Conservation (phyloP, 1,140 invertebrate species). For the Euborellia annulipes region DNA sequence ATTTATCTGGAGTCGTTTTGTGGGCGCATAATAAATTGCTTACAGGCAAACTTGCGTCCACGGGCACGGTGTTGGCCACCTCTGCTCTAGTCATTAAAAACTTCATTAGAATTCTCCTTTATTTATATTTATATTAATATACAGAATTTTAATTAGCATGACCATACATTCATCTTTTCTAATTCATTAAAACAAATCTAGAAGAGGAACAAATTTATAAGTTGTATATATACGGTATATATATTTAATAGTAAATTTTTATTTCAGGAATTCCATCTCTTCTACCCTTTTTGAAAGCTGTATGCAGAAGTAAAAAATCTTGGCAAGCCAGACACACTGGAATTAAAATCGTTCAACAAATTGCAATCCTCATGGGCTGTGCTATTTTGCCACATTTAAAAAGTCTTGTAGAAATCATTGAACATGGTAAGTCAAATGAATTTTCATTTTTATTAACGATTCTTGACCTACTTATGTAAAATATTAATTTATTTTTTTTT, state of each 20-base stretch:
- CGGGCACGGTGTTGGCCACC: no score
- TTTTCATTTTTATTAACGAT: not conserved
- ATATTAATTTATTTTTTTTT: constrained; percentile 8
- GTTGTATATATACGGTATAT: no score
- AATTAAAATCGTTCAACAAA: constrained; percentile 99
- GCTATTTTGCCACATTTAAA: constrained; percentile 97
- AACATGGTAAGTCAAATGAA: constrained; percentile 63
- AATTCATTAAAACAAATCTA: no score
- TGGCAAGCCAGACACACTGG: constrained; percentile 99
- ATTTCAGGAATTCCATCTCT: constrained; percentile 68
- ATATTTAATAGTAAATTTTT: not conserved
- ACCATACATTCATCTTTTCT: no score
- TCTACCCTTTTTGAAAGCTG: constrained; percentile 96
- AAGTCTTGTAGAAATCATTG: constrained; percentile 97
- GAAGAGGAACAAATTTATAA: no score
- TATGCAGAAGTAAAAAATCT: constrained; percentile 97
- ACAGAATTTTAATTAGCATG: no score
- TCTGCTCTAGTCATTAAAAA: no score
- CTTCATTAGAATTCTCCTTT: no score
- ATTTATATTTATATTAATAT: no score
- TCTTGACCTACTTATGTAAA: not conserved
- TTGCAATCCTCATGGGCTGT: constrained; percentile 99
- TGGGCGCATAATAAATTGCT: no score
- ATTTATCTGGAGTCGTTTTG: no score
- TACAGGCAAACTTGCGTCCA: no score